A percentile compares a stretch with the other conserved stretches of the same genome.
These are phyloP conservation scores for Alectoris magna DNA, from an alignment of 2,797 vertebrate genomes.

Conservation along the genomic window DNA sequence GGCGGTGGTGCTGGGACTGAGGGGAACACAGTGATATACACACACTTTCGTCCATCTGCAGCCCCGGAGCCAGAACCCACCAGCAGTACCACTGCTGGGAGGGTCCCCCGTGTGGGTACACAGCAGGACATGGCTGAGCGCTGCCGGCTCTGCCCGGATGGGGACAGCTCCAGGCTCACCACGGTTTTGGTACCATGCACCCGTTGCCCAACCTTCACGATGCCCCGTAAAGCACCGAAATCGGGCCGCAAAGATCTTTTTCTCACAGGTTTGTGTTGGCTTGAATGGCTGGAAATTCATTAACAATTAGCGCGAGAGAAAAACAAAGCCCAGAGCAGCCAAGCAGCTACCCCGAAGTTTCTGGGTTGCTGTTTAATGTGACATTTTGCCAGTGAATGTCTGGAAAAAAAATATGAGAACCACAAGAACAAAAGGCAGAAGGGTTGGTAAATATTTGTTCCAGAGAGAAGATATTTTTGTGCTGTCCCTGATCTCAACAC, in stretches of 20 bases:
- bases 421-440: conserved; percentile 74
- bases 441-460: conserved; percentile 76
- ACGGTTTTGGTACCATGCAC: accelerated
- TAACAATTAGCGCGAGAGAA: conserved; percentile 31
- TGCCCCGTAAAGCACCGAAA: neutral
- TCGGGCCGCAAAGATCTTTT: neutral
- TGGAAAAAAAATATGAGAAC: conserved; percentile 65
- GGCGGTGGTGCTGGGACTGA: neutral
- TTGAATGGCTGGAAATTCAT: conserved; percentile 53
- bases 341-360: conserved; percentile 61
- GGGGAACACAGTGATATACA: accelerated
- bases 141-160: neutral
- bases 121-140: neutral
- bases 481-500: conserved; percentile 76
- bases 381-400: conserved; percentile 72
- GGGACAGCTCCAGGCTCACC: neutral
- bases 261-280: conserved; percentile 52
- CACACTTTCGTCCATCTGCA: neutral
- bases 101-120: neutral
- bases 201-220: neutral
- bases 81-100: no score
- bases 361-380: conserved; percentile 67
- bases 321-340: conserved; percentile 65
- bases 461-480: conserved; percentile 76
- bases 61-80: no score